Percentiles rank a stretch among this genome's conserved stretches.
Conservation (phyloP, 2,888 invertebrate species). For the Melolontha melolontha region DNA sequence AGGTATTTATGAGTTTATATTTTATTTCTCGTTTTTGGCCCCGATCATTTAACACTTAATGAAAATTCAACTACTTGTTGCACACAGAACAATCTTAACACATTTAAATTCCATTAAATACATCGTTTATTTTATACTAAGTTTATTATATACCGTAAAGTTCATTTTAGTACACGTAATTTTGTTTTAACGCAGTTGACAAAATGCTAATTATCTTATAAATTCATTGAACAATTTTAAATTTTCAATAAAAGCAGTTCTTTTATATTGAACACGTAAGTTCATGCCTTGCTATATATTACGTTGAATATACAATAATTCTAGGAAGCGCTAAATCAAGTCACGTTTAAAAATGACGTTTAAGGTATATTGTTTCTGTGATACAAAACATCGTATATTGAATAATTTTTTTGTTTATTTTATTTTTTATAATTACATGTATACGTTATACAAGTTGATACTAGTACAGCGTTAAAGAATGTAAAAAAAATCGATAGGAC, state of each 20-base stretch:
- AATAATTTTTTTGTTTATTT: too few relatives aligned
- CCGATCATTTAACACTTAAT: slow-evolving; percentile 24
- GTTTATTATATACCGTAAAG: slow-evolving; percentile 5
- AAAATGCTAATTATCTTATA: too few relatives aligned
- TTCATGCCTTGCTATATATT: too few relatives aligned
- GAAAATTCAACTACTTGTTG: neutral
- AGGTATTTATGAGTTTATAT: neutral
- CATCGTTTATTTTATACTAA: neutral
- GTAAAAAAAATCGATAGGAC: neutral
- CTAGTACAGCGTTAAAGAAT: slow-evolving; percentile 13
- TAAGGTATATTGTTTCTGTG: too few relatives aligned
- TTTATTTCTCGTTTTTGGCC: slow-evolving; percentile 28
- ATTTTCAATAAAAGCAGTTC: neutral
- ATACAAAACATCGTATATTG: too few relatives aligned
- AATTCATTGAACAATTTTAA: neutral
- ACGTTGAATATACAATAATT: too few relatives aligned
- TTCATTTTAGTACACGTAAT: neutral
- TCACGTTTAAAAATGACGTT: too few relatives aligned
- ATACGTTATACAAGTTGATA: slow-evolving; percentile 1
- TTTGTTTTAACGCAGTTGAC: neutral
- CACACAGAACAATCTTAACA: too few relatives aligned
- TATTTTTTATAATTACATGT: too few relatives aligned
- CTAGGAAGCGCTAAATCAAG: too few relatives aligned
- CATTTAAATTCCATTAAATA: too few relatives aligned
- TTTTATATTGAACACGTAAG: too few relatives aligned